Conservation (phyloP, 2,888 invertebrate genomes). For the Aspidiotus destructor region DNA sequence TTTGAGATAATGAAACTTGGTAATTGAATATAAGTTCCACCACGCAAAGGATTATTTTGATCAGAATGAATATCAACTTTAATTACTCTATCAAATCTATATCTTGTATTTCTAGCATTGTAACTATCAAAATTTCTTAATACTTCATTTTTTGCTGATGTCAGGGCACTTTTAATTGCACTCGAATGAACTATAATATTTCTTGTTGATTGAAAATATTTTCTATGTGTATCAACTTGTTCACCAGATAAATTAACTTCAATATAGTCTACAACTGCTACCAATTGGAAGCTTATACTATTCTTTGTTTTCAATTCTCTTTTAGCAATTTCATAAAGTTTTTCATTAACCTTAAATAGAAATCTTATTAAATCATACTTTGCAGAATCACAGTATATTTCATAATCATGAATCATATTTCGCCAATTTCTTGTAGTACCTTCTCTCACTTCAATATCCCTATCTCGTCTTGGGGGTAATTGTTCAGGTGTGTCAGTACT, state of each 20-base stretch:
- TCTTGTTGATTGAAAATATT: constrained; percentile 27
- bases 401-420: constrained; percentile 25
- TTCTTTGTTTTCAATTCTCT: constrained; percentile 17
- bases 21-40: neutral
- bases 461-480: constrained; percentile 22
- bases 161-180: constrained; percentile 14
- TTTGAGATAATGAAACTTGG: constrained; percentile 4
- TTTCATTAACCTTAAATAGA: constrained; percentile 24
- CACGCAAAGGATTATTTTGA: constrained; percentile 12
- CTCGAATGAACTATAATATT: constrained; percentile 18
- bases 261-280: constrained; percentile 24
- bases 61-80: constrained; percentile 12
- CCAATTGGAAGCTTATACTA: constrained; percentile 18
- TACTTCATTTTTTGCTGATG: constrained; percentile 14
- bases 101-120: constrained; percentile 17
- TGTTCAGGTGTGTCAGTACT: constrained; percentile 20
- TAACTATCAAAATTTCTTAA: constrained; percentile 16
- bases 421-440: constrained; percentile 17
- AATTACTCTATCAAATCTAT: constrained; percentile 16
- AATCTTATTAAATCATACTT: constrained; percentile 25
- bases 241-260: constrained; percentile 19
- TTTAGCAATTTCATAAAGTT: constrained; percentile 17
- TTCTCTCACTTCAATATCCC: constrained; percentile 23
- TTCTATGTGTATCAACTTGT: constrained; percentile 15
- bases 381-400: constrained; percentile 21